A percentile compares a stretch with the other conserved stretches of the same genome.
phyloP scores from a whole-genome alignment of 1,140 invertebrate genomes.

The Diprion similis region DNA sequence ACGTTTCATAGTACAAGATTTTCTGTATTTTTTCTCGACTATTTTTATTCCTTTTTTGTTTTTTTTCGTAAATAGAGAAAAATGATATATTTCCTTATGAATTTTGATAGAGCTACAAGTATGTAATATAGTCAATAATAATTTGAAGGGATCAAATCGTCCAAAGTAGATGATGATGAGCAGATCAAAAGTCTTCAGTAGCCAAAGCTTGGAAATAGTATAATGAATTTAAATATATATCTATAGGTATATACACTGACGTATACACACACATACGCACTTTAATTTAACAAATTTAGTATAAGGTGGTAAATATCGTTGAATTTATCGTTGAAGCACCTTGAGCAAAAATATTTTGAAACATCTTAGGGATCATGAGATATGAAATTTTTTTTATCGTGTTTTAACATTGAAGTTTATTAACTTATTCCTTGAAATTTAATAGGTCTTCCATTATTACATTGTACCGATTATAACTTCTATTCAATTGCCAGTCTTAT shows the following conservation, averaged over 20 bases:
- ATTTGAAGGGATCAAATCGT: constrained; percentile 13
- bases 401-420: background rate
- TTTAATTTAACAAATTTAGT: background rate
- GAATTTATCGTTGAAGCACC: constrained; percentile 3
- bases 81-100: background rate
- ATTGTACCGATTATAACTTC: background rate
- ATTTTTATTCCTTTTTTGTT: too few species aligned
- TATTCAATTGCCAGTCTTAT: background rate
- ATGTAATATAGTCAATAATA: background rate
- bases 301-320: background rate
- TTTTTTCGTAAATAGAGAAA: background rate
- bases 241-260: background rate
- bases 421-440: background rate
- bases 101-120: background rate
- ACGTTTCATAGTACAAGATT: background rate
- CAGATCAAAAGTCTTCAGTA: constrained; percentile 2
- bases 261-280: too few species aligned
- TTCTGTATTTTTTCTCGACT: background rate
- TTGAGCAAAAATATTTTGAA: background rate
- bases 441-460: background rate
- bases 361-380: background rate
- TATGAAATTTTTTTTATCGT: background rate
- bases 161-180: constrained; percentile 4
- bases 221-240: background rate
- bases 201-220: constrained; percentile 1